These are phyloP conservation scores for Callorhinus ursinus DNA, from an alignment of 2,113 vertebrate species.

Conservation along the genomic window DNA sequence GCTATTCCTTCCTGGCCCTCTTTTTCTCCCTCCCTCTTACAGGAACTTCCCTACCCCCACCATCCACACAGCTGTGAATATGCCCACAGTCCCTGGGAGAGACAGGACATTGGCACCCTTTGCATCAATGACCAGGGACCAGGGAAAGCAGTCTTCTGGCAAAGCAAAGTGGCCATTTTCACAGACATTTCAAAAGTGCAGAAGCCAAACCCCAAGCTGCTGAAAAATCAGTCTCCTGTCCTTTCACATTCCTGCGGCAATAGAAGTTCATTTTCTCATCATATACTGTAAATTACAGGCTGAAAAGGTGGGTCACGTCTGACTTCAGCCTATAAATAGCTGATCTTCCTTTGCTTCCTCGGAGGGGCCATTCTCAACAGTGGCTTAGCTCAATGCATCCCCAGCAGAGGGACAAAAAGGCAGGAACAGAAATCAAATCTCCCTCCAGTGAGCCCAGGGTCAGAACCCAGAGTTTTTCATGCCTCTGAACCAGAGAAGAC, in stretches of 20 bases:
- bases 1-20: not conserved
- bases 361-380: slow-evolving; percentile 53
- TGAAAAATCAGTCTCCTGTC: slow-evolving; percentile 73
- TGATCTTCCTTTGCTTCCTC: slow-evolving; percentile 76
- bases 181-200: slow-evolving; percentile 42
- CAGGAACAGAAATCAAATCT: slow-evolving; percentile 42
- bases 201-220: slow-evolving; percentile 53
- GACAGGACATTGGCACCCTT: not conserved
- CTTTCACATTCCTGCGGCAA: slow-evolving; percentile 71
- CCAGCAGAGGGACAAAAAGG: slow-evolving; percentile 55
- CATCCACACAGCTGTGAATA: not conserved
- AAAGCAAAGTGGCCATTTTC: slow-evolving; percentile 56
- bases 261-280: slow-evolving; percentile 82
- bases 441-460: slow-evolving; percentile 21
- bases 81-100: not conserved
- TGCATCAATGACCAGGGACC: not conserved
- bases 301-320: slow-evolving; percentile 76
- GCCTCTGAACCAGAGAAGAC: not conserved
- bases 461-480: not conserved
- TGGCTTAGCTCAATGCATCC: slow-evolving; percentile 71
- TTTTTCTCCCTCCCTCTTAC: not conserved
- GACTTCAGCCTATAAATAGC: slow-evolving; percentile 80
- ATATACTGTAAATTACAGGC: slow-evolving; percentile 78
- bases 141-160: not conserved
- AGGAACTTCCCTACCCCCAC: not conserved